A percentile compares a stretch with the other conserved stretches of the same genome.
These are phyloP conservation scores for Drosophila greeni DNA, from an alignment of 2,888 invertebrate genomes.

Conservation along the genomic window DNA sequence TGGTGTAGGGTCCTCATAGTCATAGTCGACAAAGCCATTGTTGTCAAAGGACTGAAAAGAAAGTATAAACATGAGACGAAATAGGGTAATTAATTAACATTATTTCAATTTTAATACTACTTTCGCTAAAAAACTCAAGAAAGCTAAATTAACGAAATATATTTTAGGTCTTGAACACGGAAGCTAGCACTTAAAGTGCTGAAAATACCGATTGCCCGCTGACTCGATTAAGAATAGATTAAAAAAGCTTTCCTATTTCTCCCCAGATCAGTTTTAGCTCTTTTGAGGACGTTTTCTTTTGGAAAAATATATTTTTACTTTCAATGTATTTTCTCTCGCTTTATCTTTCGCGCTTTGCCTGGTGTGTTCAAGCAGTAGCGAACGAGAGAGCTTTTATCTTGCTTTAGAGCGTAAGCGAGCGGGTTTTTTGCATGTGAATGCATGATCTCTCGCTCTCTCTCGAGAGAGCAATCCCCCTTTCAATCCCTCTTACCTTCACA, in stretches of 20 bases:
- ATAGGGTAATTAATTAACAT: not conserved
- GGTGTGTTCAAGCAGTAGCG: not conserved
- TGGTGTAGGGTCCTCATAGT: constrained; percentile 89
- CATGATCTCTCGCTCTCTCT: no score
- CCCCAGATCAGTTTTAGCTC: not conserved
- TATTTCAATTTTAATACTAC: no score
- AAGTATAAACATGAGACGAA: not conserved
- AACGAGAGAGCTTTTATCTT: not conserved
- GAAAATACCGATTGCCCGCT: not conserved
- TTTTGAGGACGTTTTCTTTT: not conserved
- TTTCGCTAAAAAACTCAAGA: not conserved
- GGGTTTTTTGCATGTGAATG: no score
- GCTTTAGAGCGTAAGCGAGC: no score
- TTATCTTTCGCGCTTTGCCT: not conserved
- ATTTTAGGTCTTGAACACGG: not conserved
- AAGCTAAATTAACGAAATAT: not conserved
- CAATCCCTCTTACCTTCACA: constrained; percentile 69
- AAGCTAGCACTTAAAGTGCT: not conserved
- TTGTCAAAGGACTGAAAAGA: constrained; percentile 82
- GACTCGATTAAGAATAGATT: not conserved
- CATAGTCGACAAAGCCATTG: constrained; percentile 88
- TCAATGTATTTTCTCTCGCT: not conserved
- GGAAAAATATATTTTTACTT: not conserved
- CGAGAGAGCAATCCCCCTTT: no score
- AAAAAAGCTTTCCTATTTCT: not conserved